Base-by-base conservation (phyloP, 2,888 invertebrate genomes). In the Leucophora obtusa region DNA sequence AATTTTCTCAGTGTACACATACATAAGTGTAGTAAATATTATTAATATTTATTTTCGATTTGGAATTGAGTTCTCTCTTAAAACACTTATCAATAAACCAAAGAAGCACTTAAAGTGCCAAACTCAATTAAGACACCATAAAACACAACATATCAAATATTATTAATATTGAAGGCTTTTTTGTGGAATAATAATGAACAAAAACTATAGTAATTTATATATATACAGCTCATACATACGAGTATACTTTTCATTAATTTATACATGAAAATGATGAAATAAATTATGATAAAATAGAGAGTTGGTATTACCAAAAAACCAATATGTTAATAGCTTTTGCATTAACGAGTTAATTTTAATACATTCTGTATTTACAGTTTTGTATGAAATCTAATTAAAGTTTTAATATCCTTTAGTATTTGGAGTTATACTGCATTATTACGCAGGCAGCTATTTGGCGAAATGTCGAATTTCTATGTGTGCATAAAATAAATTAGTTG, bases 21-120 rank as follows among this genome's bases (percentile, higher is more conserved):
- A 11, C 38, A 33, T 56, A 24, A 0, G 54, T 24, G 33, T 56
- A 56, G 14, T 21, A 54, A 54, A 21, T 51, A 35, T 50, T 18
- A 58, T 63, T 38, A n/a, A 28, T 24, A 76, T 69, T 75, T 43
- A 58, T 35, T 47, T 56, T 14, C 33, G 53, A 58, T 33, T 65
- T 53, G 14, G 21, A 47, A 70, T 59, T 70, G 21, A 21, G 70
- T 51, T 72, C 62, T 69, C 63, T 76, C 43, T 47, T 14, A 58
- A 63, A 72, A 50, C 69, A 73, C 38, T 80, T 65, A 65, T 53
- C 54, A 54, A 65, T 76, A 69, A 69, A 72, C 72, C 63, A 71
- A 74, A 63, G 63, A 69, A 72, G 69, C 72, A 69, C 76, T 76
- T 80, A 72, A 80, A 63, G 63, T 80, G 76, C 47, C 76, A 59